Percentiles rank a stretch among this genome's conserved stretches.
Evolutionary conservation across 2,797 vertebrate genomes (phyloP).

Genomic region (Myiothlypis coronata): DNA sequence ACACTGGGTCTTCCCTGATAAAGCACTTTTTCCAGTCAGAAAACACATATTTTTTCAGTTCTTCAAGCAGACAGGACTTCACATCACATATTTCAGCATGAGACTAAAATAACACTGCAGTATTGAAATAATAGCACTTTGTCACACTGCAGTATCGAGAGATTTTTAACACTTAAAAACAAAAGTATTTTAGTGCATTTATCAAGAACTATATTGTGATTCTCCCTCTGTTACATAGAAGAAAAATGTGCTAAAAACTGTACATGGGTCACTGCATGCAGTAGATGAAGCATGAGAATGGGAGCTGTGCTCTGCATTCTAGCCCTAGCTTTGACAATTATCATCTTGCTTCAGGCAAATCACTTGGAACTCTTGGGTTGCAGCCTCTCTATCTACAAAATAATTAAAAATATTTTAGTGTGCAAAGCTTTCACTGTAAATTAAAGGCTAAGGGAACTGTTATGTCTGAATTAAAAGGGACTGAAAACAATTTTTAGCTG

Average conservation of each 20-base stretch:
- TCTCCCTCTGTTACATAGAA: background rate
- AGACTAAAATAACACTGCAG: background rate
- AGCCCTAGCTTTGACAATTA: slow-evolving; percentile 1
- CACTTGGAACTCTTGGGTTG: background rate
- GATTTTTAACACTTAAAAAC: background rate
- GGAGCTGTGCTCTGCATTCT: background rate
- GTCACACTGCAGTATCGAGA: background rate
- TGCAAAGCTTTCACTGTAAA: background rate
- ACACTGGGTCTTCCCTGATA: background rate
- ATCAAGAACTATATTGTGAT: background rate
- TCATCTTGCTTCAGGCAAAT: slow-evolving; percentile 32
- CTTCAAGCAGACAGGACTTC: background rate
- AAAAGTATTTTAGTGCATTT: background rate
- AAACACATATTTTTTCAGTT: background rate
- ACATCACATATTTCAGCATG: background rate
- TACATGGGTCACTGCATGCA: background rate
- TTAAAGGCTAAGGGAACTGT: background rate
- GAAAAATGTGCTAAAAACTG: background rate
- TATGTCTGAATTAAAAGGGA: background rate
- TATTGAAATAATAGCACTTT: background rate
- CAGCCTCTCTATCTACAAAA: background rate
- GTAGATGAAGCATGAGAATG: slow-evolving; percentile 22
- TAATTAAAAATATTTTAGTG: slow-evolving; percentile 1
- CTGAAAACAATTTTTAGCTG: background rate
- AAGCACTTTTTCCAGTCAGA: background rate